Conservation (phyloP, 2,797 vertebrate genomes). For the Takifugu ocellatus region DNA sequence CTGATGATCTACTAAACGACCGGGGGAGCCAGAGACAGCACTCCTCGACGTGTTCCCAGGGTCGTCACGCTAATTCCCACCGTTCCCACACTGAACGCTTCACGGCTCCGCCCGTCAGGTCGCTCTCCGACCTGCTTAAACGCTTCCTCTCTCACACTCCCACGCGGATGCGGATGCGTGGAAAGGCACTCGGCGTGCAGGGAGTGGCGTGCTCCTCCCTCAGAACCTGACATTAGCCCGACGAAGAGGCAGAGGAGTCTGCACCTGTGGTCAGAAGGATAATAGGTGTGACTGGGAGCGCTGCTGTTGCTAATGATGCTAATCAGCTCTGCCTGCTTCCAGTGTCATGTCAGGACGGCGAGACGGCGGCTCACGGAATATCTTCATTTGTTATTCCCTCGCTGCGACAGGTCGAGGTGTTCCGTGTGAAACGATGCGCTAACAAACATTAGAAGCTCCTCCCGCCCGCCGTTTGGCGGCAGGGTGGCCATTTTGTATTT, state of each 20-base stretch:
- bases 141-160: constrained; percentile 60
- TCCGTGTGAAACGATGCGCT: neutral
- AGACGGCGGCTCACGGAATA: too few relatives aligned
- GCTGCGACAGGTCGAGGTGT: neutral
- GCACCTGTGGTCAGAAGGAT: too few relatives aligned
- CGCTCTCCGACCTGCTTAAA: constrained; percentile 58
- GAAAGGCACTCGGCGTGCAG: neutral
- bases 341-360: neutral
- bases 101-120: constrained; percentile 46
- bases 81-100: constrained; percentile 54
- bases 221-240: too few relatives aligned
- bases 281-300: too few relatives aligned
- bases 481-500: too few relatives aligned
- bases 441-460: too few relatives aligned
- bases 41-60: constrained; percentile 41
- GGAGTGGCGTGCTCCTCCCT: too few relatives aligned
- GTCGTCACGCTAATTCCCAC: constrained; percentile 8
- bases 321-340: neutral
- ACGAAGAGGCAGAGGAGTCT: too few relatives aligned
- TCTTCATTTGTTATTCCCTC: too few relatives aligned
- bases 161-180: constrained; percentile 15
- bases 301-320: neutral
- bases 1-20: neutral
- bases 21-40: neutral
- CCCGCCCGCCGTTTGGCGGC: too few relatives aligned